phyloP scores from a whole-genome alignment of 2,113 vertebrate species.

The Hippocampus guttulatus region DNA sequence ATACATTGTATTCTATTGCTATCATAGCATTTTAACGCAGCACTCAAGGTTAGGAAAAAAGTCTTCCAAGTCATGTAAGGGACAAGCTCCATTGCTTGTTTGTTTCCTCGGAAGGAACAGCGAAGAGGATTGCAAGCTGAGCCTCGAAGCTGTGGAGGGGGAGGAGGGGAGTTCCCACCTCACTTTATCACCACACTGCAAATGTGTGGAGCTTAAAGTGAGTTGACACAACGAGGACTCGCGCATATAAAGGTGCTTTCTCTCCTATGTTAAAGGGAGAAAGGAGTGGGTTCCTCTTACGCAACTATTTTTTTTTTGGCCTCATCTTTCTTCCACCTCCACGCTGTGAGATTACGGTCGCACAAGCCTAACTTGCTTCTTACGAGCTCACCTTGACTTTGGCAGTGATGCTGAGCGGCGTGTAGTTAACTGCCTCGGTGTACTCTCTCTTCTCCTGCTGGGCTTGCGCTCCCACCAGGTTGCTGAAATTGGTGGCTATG shows the following conservation, averaged over 20 bases:
- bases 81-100: conserved; percentile 4
- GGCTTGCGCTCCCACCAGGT: conserved; percentile 83
- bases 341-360: neutral
- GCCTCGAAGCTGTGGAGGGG: conserved; percentile 26
- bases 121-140: conserved; percentile 15
- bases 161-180: conserved; percentile 2
- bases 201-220: conserved; percentile 23
- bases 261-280: conserved; percentile 11
- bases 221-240: conserved; percentile 31
- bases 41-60: neutral
- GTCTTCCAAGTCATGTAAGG: conserved; percentile 11
- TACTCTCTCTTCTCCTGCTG: conserved; percentile 89
- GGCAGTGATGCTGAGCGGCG: conserved; percentile 86
- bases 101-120: conserved; percentile 8
- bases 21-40: neutral
- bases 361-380: neutral
- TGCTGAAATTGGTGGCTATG: conserved; percentile 86
- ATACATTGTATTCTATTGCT: neutral
- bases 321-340: neutral
- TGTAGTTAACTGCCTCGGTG: conserved; percentile 76
- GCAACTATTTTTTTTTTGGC: neutral
- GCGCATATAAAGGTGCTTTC: conserved; percentile 37
- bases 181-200: conserved; percentile 27
- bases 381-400: conserved; percentile 84
- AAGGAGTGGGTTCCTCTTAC: neutral